These are phyloP conservation scores for Cyprinus carpio DNA, from an alignment of 2,113 vertebrate species.

Conservation along the genomic window DNA sequence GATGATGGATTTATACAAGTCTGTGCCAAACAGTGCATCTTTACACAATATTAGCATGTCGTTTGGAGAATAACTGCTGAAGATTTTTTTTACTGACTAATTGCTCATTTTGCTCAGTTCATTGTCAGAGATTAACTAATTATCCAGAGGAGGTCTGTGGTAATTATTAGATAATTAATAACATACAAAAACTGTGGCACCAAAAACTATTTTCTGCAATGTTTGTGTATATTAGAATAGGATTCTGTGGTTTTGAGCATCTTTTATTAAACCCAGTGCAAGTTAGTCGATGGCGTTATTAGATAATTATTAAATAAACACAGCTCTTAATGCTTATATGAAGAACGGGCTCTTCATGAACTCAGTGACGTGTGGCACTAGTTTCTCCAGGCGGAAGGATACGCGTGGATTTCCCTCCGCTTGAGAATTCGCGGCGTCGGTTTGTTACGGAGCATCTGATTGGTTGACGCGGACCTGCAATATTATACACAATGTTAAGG, in stretches of 20 bases:
- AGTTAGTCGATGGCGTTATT: neutral
- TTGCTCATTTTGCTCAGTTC: neutral
- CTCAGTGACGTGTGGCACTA: constrained; percentile 69
- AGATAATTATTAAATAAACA: neutral
- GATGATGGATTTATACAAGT: neutral
- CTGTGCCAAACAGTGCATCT: neutral
- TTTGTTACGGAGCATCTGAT: constrained; percentile 77
- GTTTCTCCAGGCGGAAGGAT: constrained; percentile 82
- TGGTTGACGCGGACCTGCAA: constrained; percentile 85
- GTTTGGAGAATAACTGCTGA: neutral
- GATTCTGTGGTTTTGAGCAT: neutral
- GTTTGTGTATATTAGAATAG: neutral
- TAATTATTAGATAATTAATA: neutral
- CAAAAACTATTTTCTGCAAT: neutral
- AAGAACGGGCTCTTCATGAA: neutral
- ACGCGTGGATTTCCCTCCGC: constrained; percentile 46
- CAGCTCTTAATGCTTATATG: neutral
- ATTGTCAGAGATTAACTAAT: neutral
- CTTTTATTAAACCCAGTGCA: neutral
- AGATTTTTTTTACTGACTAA: neutral
- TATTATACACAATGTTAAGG: constrained; percentile 81
- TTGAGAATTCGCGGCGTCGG: constrained; percentile 62
- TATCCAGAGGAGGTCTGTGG: neutral
- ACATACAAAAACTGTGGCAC: neutral
- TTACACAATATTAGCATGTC: neutral